Evolutionary conservation across 2,113 vertebrate genomes (phyloP), one percentile per base, ranked within the genome.

Genomic region (Istiophorus platypterus): DNA sequence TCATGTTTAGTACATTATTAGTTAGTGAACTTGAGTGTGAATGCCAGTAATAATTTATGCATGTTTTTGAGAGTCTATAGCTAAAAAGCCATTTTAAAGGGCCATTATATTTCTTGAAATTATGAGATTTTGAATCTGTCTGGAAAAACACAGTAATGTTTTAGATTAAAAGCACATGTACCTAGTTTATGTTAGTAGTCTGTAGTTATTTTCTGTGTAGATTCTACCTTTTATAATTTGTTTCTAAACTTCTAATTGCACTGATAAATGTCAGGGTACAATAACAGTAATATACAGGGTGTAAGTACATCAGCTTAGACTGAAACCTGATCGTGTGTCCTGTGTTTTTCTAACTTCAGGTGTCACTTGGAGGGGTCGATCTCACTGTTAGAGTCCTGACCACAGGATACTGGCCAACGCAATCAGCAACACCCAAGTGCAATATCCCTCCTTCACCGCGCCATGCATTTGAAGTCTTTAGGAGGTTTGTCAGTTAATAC

Each of bases 341-440:
- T 42, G 17, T 88, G 63, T 58, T 18, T 73, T 51, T 68, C 17
- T 49, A 34, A 87, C 69, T 13, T 10, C 67, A 99, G 98, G 97
- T 97, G 29, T 98, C 98, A 78, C 95, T 99, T 90, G 97, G 97
- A 80, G 98, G 98, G 70, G 98, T 99, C 79, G 98, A 99, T 94
- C 96, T 99, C 84, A 99, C 97, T 34, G 98, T 99, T 70, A 95
- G 98, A 87, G 98, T 99, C 82, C 94, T 99, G 88, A 99, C 98
- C 27, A 99, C 98, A 59, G 98, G 98, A 76, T 99, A 99, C 89
- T 99, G 98, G 98, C 98, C 98, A 78, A 99, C 98, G 69, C 98
- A 99, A 91, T 99, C 98, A 82, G 98, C 98, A 90, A 99, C 98
- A 93, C 98, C 98, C 93, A 99, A 99, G 94, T 99, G 98, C 92